A percentile compares a stretch with the other conserved stretches of the same genome.
These are phyloP conservation scores for Bufotes viridis DNA, from an alignment of 2,797 vertebrate species.

Conservation along the genomic window DNA sequence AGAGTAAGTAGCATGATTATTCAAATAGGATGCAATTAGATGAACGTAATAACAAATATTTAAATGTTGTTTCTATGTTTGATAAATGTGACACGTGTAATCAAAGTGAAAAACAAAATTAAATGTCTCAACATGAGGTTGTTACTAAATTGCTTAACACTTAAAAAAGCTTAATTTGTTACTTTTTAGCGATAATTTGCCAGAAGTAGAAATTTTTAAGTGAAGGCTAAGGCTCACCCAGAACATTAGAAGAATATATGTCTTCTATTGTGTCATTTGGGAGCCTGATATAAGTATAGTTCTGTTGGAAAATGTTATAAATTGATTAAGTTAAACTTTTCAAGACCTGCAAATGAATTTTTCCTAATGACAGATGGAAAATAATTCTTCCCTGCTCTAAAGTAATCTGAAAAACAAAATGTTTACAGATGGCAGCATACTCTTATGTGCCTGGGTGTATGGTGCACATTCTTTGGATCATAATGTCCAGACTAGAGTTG, in stretches of 20 bases:
- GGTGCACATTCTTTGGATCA: too few relatives aligned
- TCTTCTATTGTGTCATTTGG: background rate
- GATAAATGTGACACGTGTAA: conserved; percentile 56
- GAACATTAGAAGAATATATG: background rate
- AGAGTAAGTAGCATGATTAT: conserved; percentile 60
- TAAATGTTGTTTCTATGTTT: conserved; percentile 62
- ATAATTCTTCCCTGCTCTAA: background rate
- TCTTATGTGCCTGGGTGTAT: too few relatives aligned
- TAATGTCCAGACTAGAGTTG: too few relatives aligned
- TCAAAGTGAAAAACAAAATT: conserved; percentile 59
- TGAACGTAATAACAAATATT: conserved; percentile 59
- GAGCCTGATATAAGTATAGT: background rate
- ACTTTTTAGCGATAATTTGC: background rate
- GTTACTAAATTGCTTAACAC: conserved; percentile 44
- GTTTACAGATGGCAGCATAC: too few relatives aligned
- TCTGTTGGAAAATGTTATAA: background rate
- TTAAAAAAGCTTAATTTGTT: conserved; percentile 37
- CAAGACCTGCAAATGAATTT: background rate
- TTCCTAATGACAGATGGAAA: background rate
- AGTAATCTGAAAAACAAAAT: background rate
- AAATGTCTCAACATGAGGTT: conserved; percentile 57
- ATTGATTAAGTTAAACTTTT: background rate
- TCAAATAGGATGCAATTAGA: conserved; percentile 60
- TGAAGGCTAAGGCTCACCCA: background rate
- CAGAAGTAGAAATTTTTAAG: background rate